Conservation (phyloP, 2,797 vertebrate genomes). For the Spinibarbus caldwelli region DNA sequence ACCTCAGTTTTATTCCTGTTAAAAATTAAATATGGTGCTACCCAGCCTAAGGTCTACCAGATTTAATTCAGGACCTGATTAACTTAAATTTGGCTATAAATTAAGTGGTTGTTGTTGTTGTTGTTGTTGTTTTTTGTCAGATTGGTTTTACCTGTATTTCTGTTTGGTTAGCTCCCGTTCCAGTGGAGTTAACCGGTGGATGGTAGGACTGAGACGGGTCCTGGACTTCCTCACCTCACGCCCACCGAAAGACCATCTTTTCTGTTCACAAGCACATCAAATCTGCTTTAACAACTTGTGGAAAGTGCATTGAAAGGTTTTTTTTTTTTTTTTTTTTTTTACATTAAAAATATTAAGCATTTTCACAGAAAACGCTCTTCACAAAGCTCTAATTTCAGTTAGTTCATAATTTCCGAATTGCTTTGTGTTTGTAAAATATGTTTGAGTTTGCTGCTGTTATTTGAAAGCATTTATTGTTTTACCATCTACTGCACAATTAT, state of each 20-base stretch:
- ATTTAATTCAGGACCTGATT: background rate
- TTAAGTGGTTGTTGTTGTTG: too few species aligned
- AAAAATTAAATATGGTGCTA: background rate
- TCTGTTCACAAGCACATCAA: constrained; percentile 46
- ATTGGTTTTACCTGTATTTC: constrained; percentile 80
- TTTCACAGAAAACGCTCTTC: background rate
- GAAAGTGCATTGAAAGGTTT: too few species aligned
- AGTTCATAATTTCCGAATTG: too few species aligned
- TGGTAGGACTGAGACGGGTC: constrained; percentile 28
- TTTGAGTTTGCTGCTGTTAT: background rate
- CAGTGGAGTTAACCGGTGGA: constrained; percentile 67
- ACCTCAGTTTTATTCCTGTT: background rate
- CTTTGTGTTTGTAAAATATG: background rate
- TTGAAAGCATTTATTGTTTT: background rate
- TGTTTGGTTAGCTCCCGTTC: constrained; percentile 85
- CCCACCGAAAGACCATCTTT: constrained; percentile 30
- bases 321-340: background rate
- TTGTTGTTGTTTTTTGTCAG: background rate
- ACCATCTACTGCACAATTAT: background rate
- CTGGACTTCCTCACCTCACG: constrained; percentile 30
- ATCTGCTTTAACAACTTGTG: background rate
- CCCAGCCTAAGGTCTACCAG: background rate
- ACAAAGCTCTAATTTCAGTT: background rate
- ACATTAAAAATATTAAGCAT: too few species aligned
- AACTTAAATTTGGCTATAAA: background rate